These are phyloP conservation scores for Columba janthina DNA, from an alignment of 2,113 vertebrate genomes.

Conservation along the genomic window DNA sequence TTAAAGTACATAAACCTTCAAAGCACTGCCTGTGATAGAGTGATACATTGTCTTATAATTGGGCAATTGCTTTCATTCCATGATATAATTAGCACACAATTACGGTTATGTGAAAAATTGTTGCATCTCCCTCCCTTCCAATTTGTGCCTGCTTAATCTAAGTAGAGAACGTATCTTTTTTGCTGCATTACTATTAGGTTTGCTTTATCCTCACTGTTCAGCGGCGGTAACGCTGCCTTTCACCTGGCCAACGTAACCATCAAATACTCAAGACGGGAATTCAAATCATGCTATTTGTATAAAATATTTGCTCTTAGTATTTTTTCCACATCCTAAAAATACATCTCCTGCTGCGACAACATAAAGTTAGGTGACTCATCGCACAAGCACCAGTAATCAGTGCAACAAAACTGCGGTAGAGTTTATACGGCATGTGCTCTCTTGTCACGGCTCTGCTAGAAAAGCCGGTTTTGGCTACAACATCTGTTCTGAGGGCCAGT, in stretches of 20 bases:
- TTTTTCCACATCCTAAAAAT: background rate
- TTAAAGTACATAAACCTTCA: constrained; percentile 66
- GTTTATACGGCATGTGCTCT: background rate
- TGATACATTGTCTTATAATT: constrained; percentile 66
- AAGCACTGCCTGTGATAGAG: constrained; percentile 59
- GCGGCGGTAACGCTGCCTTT: background rate
- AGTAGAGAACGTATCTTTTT: constrained; percentile 3
- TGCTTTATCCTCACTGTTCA: background rate
- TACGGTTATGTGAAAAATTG: constrained; percentile 62
- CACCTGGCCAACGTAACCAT: background rate
- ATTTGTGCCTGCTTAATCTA: constrained; percentile 48
- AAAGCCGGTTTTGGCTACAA: background rate
- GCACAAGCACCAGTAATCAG: background rate
- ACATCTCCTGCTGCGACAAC: background rate
- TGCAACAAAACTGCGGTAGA: background rate
- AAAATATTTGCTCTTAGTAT: background rate
- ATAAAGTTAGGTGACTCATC: background rate
- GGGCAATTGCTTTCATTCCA: constrained; percentile 63
- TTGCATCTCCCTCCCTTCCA: constrained; percentile 47
- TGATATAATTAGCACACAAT: constrained; percentile 69
- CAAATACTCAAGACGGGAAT: background rate
- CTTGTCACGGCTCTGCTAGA: background rate
- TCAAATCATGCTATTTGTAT: background rate
- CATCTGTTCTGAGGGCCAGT: background rate
- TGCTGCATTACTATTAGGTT: background rate